Evolutionary conservation across 1,140 invertebrate genomes (phyloP).

Genomic region (Teleopsis dalmanni): DNA sequence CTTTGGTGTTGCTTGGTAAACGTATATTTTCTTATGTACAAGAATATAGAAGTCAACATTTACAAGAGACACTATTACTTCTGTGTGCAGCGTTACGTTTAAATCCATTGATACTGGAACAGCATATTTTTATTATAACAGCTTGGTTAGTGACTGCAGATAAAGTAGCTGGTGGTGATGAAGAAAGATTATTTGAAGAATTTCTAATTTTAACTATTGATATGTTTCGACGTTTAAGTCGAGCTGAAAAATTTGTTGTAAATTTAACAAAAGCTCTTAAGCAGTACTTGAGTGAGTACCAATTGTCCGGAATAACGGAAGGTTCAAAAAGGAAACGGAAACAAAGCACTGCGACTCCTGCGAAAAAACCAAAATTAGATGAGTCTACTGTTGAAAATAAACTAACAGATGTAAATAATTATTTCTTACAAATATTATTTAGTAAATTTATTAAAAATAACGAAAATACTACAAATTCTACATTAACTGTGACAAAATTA

Average conservation of each 20-base stretch:
- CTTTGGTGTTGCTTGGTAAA: constrained; percentile 9
- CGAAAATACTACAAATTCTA: too few relatives aligned
- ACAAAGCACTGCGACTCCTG: background rate
- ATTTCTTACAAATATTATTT: constrained; percentile 4
- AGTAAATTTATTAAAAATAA: background rate
- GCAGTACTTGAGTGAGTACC: constrained; percentile 16
- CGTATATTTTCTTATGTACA: constrained; percentile 10
- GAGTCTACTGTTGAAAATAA: background rate
- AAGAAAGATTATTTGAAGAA: constrained; percentile 24
- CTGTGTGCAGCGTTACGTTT: constrained; percentile 26
- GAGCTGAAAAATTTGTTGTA: constrained; percentile 32
- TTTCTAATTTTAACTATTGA: constrained; percentile 31
- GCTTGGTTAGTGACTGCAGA: constrained; percentile 27
- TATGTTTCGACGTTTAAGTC: constrained; percentile 31
- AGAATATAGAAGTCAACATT: background rate
- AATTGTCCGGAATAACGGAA: background rate
- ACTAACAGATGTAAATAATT: background rate
- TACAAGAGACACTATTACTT: constrained; percentile 20
- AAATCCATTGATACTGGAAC: constrained; percentile 36
- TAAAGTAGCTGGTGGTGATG: constrained; percentile 10
- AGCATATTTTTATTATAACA: constrained; percentile 29
- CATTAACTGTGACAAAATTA: background rate
- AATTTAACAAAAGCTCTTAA: constrained; percentile 26
- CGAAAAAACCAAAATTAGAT: background rate
- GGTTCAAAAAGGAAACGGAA: background rate